Percentiles rank a stretch among this genome's conserved stretches.
Evolutionary conservation across 2,888 invertebrate genomes (phyloP).

Genomic region (Sialis fuliginosa): DNA sequence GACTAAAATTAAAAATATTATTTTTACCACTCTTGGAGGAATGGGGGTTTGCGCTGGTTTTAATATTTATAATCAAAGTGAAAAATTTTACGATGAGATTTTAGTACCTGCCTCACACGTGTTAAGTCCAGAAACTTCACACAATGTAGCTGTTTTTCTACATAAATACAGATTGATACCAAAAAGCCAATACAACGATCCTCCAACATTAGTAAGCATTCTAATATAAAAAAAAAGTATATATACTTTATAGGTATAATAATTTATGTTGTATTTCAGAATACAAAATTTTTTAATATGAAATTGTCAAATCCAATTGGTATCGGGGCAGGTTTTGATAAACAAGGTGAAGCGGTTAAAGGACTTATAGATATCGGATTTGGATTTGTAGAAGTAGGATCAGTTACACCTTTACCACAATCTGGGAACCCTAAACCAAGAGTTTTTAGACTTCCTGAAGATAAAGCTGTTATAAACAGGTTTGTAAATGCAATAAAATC

Average conservation of each 20-base stretch:
- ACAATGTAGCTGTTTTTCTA: conserved; percentile 55
- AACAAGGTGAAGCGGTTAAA: conserved; percentile 80
- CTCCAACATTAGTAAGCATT: conserved; percentile 39
- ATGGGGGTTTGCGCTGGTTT: conserved; percentile 44
- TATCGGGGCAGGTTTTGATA: conserved; percentile 98
- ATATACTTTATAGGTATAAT: neutral
- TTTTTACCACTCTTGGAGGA: conserved; percentile 46
- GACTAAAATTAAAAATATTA: conserved; percentile 50
- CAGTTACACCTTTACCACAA: conserved; percentile 87
- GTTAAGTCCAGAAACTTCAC: conserved; percentile 68
- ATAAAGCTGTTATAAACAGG: conserved; percentile 84
- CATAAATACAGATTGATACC: conserved; percentile 63
- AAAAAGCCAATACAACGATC: conserved; percentile 36
- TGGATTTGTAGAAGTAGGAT: conserved; percentile 91
- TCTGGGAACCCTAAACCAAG: conserved; percentile 84
- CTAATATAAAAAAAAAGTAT: neutral
- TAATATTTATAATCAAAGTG: conserved; percentile 55
- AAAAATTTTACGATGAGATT: conserved; percentile 55
- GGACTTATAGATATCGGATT: conserved; percentile 76
- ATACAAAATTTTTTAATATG: conserved; percentile 50
- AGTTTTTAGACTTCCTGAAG: conserved; percentile 73
- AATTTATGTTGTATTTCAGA: conserved; percentile 26
- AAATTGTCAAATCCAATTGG: conserved; percentile 80
- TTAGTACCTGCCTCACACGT: conserved; percentile 52
- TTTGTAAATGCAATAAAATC: conserved; percentile 17